phyloP scores from a whole-genome alignment of 2,888 invertebrate species.

The Lasius fuliginosus region DNA sequence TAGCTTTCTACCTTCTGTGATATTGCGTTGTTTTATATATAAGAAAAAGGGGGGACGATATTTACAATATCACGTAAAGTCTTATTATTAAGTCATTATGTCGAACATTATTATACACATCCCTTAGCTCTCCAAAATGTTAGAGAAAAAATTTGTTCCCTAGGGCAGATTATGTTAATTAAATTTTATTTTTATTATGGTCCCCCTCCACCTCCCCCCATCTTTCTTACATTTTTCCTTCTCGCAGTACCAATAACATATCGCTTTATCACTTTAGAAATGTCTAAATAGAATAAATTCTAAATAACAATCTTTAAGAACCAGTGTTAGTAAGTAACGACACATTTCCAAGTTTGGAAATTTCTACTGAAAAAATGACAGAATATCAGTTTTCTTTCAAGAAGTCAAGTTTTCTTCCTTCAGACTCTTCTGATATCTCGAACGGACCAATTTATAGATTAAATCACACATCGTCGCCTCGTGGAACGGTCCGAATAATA shows the following conservation, averaged over 20 bases:
- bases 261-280: background rate
- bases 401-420: background rate
- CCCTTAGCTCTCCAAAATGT: background rate
- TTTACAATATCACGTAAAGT: slow-evolving; percentile 47
- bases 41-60: slow-evolving; percentile 9
- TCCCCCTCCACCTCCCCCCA: background rate
- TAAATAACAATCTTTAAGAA: background rate
- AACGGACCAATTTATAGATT: slow-evolving; percentile 23
- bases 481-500: slow-evolving; percentile 9
- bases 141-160: background rate
- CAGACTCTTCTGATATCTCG: background rate
- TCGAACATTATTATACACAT: slow-evolving; percentile 8
- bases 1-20: background rate
- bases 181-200: background rate
- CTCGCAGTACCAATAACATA: background rate
- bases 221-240: background rate
- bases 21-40: slow-evolving; percentile 45
- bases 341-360: background rate
- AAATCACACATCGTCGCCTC: slow-evolving; percentile 15
- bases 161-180: background rate
- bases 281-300: background rate
- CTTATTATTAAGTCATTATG: slow-evolving; percentile 45
- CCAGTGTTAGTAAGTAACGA: background rate
- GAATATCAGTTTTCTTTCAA: background rate
- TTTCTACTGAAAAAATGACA: background rate